Evolutionary conservation across 53 echinoderm and acorn worm species (phyloP), one percentile per base, ranked within the genome.

Genomic region (Holothuria scabra): DNA sequence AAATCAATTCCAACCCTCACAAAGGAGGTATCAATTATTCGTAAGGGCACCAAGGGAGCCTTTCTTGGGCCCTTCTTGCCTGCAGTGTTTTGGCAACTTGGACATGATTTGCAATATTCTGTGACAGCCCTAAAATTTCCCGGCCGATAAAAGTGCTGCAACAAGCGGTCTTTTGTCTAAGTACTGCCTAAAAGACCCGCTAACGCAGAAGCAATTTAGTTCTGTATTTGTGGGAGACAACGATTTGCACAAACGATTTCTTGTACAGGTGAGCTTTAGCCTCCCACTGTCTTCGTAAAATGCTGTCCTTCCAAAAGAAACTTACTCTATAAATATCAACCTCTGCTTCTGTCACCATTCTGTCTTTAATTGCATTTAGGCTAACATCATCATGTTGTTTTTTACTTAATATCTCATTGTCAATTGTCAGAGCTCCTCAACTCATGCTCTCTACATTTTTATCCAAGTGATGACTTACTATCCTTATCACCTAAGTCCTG

Each of bases 61-160:
- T 31, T 81, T 22, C 28, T 57, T 13, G 21, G 1, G 13, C 35
- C 35, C 18, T 60, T 24, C 4, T 60, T 12, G 24, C 30, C 32
- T 58, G 35, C 60, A 24, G 37, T 59, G 5, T 59, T 35, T 31
- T 81, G 81, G 30, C 81, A 81, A 59, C 28, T n/a, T 30, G 37
- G 59, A 81, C 81, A 81, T 60, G 63, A 60, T 35, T 81, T 58
- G 21, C 81, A 81, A 32, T 28, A 60, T 3, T 78, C 48, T 44
- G 21, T 52, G 9, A 81, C 61, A 5, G 30, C 63, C 20, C 34
- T 58, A 20, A 59, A 59, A 35, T 63, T 81, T 18, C 32, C 60
- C 8, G 81, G 81, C 81, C 81, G 30, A 60, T 81, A 81, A 61
- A 81, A 81, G 29, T 59, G 61, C 52, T 28, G 60, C 32, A 60